These are phyloP conservation scores for Caenorhabditis virilis DNA, from an alignment of 2,888 invertebrate genomes.

Conservation along the genomic window DNA sequence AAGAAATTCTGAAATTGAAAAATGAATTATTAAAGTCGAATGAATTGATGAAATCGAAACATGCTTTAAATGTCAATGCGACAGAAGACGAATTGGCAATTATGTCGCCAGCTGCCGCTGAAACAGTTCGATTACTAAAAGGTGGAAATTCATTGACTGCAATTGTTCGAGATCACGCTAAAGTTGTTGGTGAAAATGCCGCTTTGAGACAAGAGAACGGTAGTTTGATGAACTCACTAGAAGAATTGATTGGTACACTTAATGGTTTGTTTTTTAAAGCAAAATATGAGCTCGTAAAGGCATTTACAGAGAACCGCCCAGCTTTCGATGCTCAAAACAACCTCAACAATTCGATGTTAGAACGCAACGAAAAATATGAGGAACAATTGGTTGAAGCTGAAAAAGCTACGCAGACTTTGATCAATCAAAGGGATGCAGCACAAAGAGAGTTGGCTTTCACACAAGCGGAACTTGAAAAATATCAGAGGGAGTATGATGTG, in stretches of 20 bases:
- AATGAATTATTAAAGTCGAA: slow-evolving; percentile 49
- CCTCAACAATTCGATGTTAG: slow-evolving; percentile 26
- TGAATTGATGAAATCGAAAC: slow-evolving; percentile 49
- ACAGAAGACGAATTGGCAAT: slow-evolving; percentile 50
- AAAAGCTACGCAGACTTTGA: slow-evolving; percentile 17
- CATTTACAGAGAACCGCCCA: slow-evolving; percentile 30
- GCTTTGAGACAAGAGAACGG: slow-evolving; percentile 40
- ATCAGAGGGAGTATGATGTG: slow-evolving; percentile 45
- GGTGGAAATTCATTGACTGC: slow-evolving; percentile 55
- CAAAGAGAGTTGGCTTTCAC: slow-evolving; percentile 56
- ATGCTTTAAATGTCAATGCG: slow-evolving; percentile 40
- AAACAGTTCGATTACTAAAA: slow-evolving; percentile 52
- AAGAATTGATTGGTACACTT: slow-evolving; percentile 50
- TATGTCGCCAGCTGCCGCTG: slow-evolving; percentile 59
- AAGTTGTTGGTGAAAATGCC: slow-evolving; percentile 50
- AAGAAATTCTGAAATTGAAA: slow-evolving; percentile 27
- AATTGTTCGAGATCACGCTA: slow-evolving; percentile 55
- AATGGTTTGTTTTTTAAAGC: slow-evolving; percentile 16
- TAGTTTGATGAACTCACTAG: slow-evolving; percentile 48
- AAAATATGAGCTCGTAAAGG: neutral
- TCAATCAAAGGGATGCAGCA: slow-evolving; percentile 35
- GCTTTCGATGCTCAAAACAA: slow-evolving; percentile 33
- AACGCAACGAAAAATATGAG: slow-evolving; percentile 24
- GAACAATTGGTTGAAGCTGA: slow-evolving; percentile 38
- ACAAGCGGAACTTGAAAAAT: slow-evolving; percentile 55